Base-by-base conservation (phyloP, 2,888 invertebrate species). In the Trichopoda pennipes region DNA sequence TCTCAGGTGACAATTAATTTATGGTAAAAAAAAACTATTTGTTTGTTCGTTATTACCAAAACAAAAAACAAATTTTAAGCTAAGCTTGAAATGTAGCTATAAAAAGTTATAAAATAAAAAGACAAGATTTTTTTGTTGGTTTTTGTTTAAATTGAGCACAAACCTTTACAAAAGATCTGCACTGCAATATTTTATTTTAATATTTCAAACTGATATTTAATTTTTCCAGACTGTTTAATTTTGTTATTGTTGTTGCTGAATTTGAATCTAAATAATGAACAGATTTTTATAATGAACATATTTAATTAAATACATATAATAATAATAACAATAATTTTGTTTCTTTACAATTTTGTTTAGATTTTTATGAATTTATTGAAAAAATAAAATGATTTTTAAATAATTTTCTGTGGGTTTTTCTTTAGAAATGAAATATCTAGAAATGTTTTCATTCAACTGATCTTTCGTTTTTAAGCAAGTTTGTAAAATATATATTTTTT, bases 101-200 rank as follows among this genome's bases (percentile, higher is more conserved):
- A 28, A 28, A 28, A 19, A 16, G 19, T 56, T 32, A 70, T 42
- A 19, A 83, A 83, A 77, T 77, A 77, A 80, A 83, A 80, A 80
- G 70, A 51, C 80, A 77, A 70, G 64, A 14, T 77, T 58, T 64
- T 28, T 69, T 69, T 58, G 66, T 73, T 81, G 64, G 10, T 80
- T 83, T 72, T 80, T 72, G 68, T 69, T 80, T 74, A 70, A 73
- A 80, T 70, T 70, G 82, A 79, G 80, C 47, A 70, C 80, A 83
- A 73, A 83, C 74, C 80, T 83, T 83, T 72, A 83, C 83, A 77
- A 83, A 83, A 83, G 80, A 64, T 80, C 49, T 83, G 80, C 77
- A 83, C 80, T 69, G 17, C 80, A 83, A 77, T 35, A 35, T 64
- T 83, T 83, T 80, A 83, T 80, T 77, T 83, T 19, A 64, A 80